Base-by-base conservation (phyloP, 2,888 invertebrate genomes). In the Stenotaenia linearis region DNA sequence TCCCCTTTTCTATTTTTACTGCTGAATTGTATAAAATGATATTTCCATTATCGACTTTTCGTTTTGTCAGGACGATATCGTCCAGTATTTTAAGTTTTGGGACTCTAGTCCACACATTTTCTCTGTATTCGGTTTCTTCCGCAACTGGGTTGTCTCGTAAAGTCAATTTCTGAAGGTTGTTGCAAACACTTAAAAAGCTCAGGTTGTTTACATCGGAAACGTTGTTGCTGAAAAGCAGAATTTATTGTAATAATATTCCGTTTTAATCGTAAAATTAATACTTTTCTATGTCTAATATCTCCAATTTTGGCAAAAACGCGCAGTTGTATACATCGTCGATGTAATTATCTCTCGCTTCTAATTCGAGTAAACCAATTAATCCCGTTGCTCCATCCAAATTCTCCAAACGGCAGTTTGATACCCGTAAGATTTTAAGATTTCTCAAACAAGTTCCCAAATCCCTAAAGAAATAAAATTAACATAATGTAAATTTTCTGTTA, bases 361-460 rank as follows among this genome's bases (percentile, higher is more conserved):
- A 75, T 35, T 75, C 35, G 12, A 30, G 9, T 7, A 75, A 23
- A 18, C 12, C 7, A 32, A 32, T 75, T 32, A 75, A 12, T 35
- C 75, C 35, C 25, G 18, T 75, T 0, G 37, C 75, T 1, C 75
- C 75, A 75, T 75, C 75, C 12, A 75, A 21, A 75, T 75, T 75
- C 18, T 35, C 37, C 18, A 75, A 75, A 35, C 37, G 32, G 18
- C 75, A 75, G 75, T 75, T 32, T 1, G 32, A 32, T 3, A 75
- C 35, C 10, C 37, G 28, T n/a, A 75, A 32, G 18, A 75, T 75
- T 12, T 75, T 37, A n/a, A 75, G 75, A 37, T 75, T 75, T 18
- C 21, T n/a, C 30, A 75, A 32, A 75, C 75, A 21, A 12, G 75
- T 75, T 18, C 75, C 75, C 15, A 75, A 35, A 37, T 75, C 75